Evolutionary conservation across 2,797 vertebrate genomes (phyloP), one percentile per base, ranked within the genome.

Genomic region (Scolopax rusticola): DNA sequence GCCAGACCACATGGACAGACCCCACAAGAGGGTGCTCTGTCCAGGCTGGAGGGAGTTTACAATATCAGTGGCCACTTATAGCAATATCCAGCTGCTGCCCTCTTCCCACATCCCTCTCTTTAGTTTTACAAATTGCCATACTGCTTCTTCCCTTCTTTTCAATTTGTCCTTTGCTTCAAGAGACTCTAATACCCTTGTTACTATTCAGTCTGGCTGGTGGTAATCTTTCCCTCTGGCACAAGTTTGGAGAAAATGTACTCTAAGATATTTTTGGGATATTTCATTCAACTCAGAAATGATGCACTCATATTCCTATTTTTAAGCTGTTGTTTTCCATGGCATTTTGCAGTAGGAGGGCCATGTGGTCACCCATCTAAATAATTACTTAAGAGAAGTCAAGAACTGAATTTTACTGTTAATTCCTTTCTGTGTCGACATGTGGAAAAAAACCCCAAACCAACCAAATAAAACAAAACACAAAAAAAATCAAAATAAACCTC

Each of bases 21-120:
- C 17, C 20, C 24, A 24, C 6, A 8, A 25, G 8, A 41, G 8
- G 7, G 3, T 53, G 6, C 16, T 56, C 15, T 59, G 28, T 63
- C 61, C 25, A 56, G 45, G 11, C 13, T 50, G 18, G 28, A 40
- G 33, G 9, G 28, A 38, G 20, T 43, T 59, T 75, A 24, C 5
- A 0, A 24, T 12, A 12, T 40, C 1, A 1, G 12, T 56, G 40
- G 5, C 11, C n/a, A 36, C 40, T 43, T 79, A 40, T 68, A 1
- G 0, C 32, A 40, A 4, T 32, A 18, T 75, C 47, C 24, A 65
- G 6, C 20, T 50, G 36, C 45, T 70, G 25, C 51, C n/a, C 5
- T 33, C 17, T 54, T 75, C 41, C 40, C 5, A 15, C 20, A 11
- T 65, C 15, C 30, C 11, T 53, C 19, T 57, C 18, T 43, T 30